Conservation (phyloP, 1,140 invertebrate species). For the Pseudobourletiella spinata region DNA sequence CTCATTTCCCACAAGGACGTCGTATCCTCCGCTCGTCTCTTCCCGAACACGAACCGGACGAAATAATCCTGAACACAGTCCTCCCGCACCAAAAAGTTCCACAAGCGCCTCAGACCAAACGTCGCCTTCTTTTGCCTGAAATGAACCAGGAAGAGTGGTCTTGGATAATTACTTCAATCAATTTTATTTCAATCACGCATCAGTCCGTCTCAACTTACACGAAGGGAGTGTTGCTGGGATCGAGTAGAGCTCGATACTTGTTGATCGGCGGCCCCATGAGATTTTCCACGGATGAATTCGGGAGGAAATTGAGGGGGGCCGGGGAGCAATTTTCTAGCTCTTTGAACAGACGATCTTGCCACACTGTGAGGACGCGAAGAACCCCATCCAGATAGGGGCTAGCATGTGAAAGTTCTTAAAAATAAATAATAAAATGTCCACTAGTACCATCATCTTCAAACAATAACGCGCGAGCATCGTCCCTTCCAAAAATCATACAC, state of each 20-base stretch:
- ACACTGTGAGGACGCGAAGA: conserved; percentile 72
- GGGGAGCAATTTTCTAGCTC: conserved; percentile 65
- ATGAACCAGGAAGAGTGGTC: neutral
- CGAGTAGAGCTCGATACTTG: conserved; percentile 85
- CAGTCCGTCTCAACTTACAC: conserved; percentile 48
- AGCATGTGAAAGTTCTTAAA: conserved; percentile 76
- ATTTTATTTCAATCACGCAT: too few species aligned
- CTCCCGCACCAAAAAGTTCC: conserved; percentile 88
- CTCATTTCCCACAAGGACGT: conserved; percentile 34
- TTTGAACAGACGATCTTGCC: conserved; percentile 71
- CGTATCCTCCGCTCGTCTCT: conserved; percentile 27
- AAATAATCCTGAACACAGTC: conserved; percentile 90
- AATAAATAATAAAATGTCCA: conserved; percentile 1
- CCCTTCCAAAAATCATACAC: too few species aligned
- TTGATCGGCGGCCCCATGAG: conserved; percentile 70
- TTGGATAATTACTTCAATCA: neutral
- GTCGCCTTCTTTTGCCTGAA: conserved; percentile 25
- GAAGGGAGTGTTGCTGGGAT: conserved; percentile 93
- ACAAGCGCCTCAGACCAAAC: conserved; percentile 56
- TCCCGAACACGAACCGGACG: conserved; percentile 88
- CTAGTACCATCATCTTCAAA: too few species aligned
- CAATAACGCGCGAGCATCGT: too few species aligned
- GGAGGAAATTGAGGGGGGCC: conserved; percentile 68
- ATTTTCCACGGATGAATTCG: conserved; percentile 69
- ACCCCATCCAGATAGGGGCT: conserved; percentile 88